Base-by-base conservation (phyloP, 2,888 invertebrate genomes). In the Drosophila macrospina region DNA sequence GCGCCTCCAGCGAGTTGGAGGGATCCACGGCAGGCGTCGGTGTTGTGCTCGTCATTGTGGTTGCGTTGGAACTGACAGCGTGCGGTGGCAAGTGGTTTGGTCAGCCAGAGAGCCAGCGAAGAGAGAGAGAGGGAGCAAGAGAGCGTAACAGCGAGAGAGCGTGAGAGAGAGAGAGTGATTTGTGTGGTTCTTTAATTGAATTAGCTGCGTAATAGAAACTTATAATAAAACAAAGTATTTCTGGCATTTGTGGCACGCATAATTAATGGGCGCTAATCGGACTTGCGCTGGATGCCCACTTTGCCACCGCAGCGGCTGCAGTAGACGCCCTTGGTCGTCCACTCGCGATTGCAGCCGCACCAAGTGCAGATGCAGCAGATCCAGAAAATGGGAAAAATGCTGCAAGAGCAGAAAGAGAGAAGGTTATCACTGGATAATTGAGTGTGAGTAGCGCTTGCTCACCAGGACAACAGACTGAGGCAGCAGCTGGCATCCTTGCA, bases 401-500 rank as follows among this genome's bases (percentile, higher is more conserved):
- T 90, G 51, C 1, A 45, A 3, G 47, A 24, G 10, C 2, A 2
- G 4, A 41, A 20, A 11, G 16, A 20, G 20, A 11, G 20, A n/a
- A n/a, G n/a, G n/a, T n/a, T n/a, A n/a, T n/a, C n/a, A n/a, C n/a
- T n/a, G n/a, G n/a, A n/a, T n/a, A n/a, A n/a, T n/a, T n/a, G n/a
- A n/a, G n/a, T n/a, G n/a, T n/a, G n/a, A n/a, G n/a, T n/a, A n/a
- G n/a, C n/a, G n/a, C n/a, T 8, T 20, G 1, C 81, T 61, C 63
- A 91, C 91, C 91, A 91, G 37, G 91, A 91, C 30, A 91, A 71
- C 65, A 89, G 37, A 30, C 91, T 91, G 7, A 91, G 69, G 26
- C 90, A 88, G 52, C 85, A 86, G 45, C 79, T 90, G 47, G 80
- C 65, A 60, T 91, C 91, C 75, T 89, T 89, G 50, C 86, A 79